A percentile compares a stretch with the other conserved stretches of the same genome.
Evolutionary conservation across 2,888 invertebrate genomes (phyloP).

Genomic region (Ernsta delagoae): DNA sequence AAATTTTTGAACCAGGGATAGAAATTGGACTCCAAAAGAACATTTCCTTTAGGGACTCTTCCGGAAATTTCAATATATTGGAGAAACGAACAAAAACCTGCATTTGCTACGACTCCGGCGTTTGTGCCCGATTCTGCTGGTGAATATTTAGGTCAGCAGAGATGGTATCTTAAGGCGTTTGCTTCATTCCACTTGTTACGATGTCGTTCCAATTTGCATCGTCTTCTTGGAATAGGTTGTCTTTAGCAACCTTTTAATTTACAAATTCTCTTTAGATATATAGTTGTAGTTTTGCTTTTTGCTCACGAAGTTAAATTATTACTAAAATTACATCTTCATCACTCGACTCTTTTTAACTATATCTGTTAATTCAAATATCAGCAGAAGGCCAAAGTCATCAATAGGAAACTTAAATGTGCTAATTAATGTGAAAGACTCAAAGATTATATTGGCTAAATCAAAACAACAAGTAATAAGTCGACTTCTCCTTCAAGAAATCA

Average conservation of each 20-base stretch:
- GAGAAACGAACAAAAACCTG: slow-evolving; percentile 32
- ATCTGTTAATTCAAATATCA: no score
- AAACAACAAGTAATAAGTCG: neutral
- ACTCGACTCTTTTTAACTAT: no score
- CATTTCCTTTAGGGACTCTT: slow-evolving; percentile 33
- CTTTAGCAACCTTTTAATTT: neutral
- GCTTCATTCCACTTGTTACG: slow-evolving; percentile 35
- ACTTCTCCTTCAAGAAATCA: neutral
- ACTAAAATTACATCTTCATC: neutral
- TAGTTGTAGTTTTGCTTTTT: neutral
- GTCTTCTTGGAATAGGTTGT: slow-evolving; percentile 21
- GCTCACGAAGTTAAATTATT: neutral
- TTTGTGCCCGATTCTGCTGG: slow-evolving; percentile 15
- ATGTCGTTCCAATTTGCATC: slow-evolving; percentile 36
- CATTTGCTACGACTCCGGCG: slow-evolving; percentile 22
- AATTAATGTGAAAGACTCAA: neutral
- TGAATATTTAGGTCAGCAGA: slow-evolving; percentile 34
- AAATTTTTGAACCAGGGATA: slow-evolving; percentile 20
- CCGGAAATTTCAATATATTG: slow-evolving; percentile 35
- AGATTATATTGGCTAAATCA: neutral
- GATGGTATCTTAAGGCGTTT: slow-evolving; percentile 23
- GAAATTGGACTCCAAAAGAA: slow-evolving; percentile 32
- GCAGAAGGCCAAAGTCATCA: no score
- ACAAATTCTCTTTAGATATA: neutral
- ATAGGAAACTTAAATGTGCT: no score